phyloP scores from a whole-genome alignment of 2,888 invertebrate species.

The Synanthedon tipuliformis region DNA sequence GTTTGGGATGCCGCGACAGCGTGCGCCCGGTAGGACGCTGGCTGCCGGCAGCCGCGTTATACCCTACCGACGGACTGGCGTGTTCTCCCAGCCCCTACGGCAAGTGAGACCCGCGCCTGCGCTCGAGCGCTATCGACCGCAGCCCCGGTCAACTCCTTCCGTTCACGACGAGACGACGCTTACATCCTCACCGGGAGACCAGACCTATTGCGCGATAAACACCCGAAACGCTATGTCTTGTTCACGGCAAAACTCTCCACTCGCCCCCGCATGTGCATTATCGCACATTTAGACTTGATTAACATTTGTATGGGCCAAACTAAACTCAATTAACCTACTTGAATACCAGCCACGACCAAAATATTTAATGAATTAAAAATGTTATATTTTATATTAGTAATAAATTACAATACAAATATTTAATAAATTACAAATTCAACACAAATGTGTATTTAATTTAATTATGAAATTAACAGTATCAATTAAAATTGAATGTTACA shows the following conservation, averaged over 20 bases:
- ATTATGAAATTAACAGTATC: neutral
- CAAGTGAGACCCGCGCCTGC: constrained; percentile 40
- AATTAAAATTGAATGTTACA: neutral
- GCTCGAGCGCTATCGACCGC: constrained; percentile 6
- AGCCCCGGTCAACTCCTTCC: constrained; percentile 27
- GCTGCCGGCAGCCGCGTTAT: constrained; percentile 53
- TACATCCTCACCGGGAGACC: constrained; percentile 37
- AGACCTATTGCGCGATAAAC: constrained; percentile 7
- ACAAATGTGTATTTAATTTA: no score
- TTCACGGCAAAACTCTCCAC: constrained; percentile 17
- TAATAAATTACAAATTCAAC: no score
- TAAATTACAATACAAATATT: no score
- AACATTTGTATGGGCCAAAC: no score
- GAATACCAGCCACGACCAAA: no score
- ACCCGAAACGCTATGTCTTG: constrained; percentile 32
- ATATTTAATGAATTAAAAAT: no score
- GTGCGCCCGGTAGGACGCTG: constrained; percentile 34
- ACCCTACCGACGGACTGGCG: constrained; percentile 52
- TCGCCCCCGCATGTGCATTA: constrained; percentile 30
- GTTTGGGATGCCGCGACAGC: constrained; percentile 31
- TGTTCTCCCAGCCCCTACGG: constrained; percentile 23
- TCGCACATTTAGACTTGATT: constrained; percentile 10
- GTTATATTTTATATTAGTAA: no score
- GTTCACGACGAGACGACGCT: constrained; percentile 27
- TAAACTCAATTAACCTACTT: no score